Base-by-base conservation (phyloP, 1,140 invertebrate species). In the Sycophila sp. region DNA sequence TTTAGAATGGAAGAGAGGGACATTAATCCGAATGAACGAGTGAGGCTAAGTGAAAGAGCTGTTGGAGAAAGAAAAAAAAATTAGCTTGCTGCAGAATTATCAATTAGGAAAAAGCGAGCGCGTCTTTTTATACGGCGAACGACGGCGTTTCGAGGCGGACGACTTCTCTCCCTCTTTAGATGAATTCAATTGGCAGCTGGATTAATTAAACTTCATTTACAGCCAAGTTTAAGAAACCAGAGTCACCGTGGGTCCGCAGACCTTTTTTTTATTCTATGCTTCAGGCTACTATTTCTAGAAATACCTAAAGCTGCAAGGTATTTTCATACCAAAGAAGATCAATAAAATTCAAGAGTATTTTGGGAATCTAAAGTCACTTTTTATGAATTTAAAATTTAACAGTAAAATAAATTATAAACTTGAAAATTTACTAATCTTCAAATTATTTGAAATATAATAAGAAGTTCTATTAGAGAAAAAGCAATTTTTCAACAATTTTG, bases 181-280 rank as follows among this genome's bases (percentile, higher is more conserved):
- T 70, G 36, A 70, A 56, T 70, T 56, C 58, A 70, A 56, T 70
- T 63, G 38, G 38, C 59, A 53, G 32, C 34, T 70, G 59, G 26
- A 70, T 62, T 63, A 63, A 63, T 70, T 70, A 63, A 15, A 63
- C 68, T 63, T 63, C 59, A 56, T 63, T 69, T 63, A 70, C n/a
- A 62, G 24, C 8, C 36, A 24, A 60, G 56, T 68, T 68, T 60
- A 28, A 19, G 24, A 24, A 65, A 55, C 34, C 42, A 13, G 19
- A 42, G 17, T 19, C 19, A 47, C 19, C 19, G 13, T 45, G 26
- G 22, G 26, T 22, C 15, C 45, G 28, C 7, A 36, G 32, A 15
- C 24, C 49, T 17, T n/a, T n/a, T n/a, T n/a, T n/a, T n/a, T n/a
- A n/a, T n/a, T n/a, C n/a, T n/a, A n/a, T n/a, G n/a, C n/a, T n/a